Percentiles rank a stretch among this genome's conserved stretches.
These are phyloP conservation scores for Acropora tenuis DNA, from an alignment of 64 coral and sea anemone genomes.

Conservation along the genomic window DNA sequence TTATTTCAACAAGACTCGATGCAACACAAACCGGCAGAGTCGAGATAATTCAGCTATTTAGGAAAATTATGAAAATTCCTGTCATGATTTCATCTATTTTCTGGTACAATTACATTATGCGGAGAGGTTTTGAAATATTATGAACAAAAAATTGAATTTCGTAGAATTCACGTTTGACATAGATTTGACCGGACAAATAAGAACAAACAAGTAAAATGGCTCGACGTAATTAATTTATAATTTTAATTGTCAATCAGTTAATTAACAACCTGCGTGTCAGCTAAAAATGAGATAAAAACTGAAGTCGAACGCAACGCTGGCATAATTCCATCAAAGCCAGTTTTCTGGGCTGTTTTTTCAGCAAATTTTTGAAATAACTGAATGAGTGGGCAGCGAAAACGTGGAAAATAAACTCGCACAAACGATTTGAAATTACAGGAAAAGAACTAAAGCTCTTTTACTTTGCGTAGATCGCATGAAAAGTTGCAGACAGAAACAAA, in stretches of 20 bases:
- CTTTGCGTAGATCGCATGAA: neutral
- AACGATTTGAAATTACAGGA: neutral
- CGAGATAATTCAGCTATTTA: no score
- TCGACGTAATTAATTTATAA: neutral
- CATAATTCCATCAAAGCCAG: neutral
- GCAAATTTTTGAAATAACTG: slow-evolving; percentile 5
- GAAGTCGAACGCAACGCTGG: neutral
- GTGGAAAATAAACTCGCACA: neutral
- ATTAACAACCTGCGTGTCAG: neutral
- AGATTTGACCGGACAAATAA: neutral
- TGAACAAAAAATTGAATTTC: no score
- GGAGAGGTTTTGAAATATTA: no score
- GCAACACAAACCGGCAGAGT: no score
- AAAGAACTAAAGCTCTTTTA: neutral
- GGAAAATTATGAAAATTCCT: no score
- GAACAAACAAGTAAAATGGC: neutral
- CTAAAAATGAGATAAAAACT: neutral
- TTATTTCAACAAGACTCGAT: no score
- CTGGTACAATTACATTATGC: no score
- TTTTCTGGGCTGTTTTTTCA: slow-evolving; percentile 2
- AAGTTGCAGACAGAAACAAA: neutral
- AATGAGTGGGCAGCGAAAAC: neutral
- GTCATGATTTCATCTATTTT: no score
- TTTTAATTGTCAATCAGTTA: neutral
- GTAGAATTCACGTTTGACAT: neutral